Percentiles rank a stretch among this genome's conserved stretches.
Evolutionary conservation across 2,888 invertebrate species (phyloP).

Genomic region (Trissolcus japonicus): DNA sequence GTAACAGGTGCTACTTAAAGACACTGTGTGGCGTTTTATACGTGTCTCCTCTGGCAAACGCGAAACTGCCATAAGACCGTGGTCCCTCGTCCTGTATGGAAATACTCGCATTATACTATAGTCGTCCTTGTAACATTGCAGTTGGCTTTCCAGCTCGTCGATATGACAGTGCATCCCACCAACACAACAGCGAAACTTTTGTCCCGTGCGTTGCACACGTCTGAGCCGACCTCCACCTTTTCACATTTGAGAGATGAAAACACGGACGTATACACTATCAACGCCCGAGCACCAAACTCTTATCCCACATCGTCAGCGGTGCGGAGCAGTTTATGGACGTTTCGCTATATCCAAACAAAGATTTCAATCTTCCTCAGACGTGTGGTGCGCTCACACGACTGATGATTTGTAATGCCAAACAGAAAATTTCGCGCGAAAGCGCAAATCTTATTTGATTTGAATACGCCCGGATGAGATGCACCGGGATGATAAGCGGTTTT

Average conservation of each 20-base stretch:
- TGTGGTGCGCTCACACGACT: slow-evolving; percentile 49
- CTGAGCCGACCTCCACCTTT: too few species aligned
- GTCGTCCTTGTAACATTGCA: slow-evolving; percentile 49
- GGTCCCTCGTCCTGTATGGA: slow-evolving; percentile 60
- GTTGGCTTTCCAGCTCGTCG: slow-evolving; percentile 26
- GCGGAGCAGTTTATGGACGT: slow-evolving; percentile 48
- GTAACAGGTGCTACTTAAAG: slow-evolving; percentile 72
- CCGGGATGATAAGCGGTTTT: slow-evolving; percentile 47
- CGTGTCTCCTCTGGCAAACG: slow-evolving; percentile 48
- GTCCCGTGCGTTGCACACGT: too few species aligned
- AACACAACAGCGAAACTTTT: too few species aligned
- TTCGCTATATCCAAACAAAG: slow-evolving; percentile 55
- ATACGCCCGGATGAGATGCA: slow-evolving; percentile 49
- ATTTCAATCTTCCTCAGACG: slow-evolving; percentile 57
- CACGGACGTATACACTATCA: neutral
- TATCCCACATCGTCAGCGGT: slow-evolving; percentile 33
- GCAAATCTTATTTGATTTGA: slow-evolving; percentile 53
- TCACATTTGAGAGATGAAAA: slow-evolving; percentile 2
- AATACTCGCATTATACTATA: slow-evolving; percentile 65
- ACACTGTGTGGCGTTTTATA: slow-evolving; percentile 58
- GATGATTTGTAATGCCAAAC: slow-evolving; percentile 56
- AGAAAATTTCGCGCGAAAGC: slow-evolving; percentile 41
- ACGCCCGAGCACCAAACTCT: slow-evolving; percentile 24
- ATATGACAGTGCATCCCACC: neutral
- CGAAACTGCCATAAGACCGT: slow-evolving; percentile 60